Base-by-base conservation (phyloP, 2,113 vertebrate genomes). In the Cebidichthys violaceus region DNA sequence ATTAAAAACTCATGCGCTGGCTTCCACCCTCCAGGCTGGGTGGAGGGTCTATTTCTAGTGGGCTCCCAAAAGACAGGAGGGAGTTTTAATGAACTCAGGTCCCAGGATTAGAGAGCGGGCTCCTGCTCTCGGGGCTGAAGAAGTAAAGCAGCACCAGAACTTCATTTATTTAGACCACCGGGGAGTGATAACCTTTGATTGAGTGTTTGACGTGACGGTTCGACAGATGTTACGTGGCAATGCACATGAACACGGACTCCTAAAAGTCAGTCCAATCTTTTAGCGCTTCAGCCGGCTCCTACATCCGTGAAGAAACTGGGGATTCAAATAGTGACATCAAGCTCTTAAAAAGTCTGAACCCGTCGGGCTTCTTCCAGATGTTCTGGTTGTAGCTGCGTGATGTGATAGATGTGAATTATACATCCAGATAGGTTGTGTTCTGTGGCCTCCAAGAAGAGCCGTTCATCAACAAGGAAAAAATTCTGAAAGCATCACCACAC, bases 1-100 rank as follows among this genome's bases (percentile, higher is more conserved):
- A 90, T 93, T 88, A 93, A 92, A 91, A 91, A 91, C 88, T 83
- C 77, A 92, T 83, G 76, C 76, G 50, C 35, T 50, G 71, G 62
- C 74, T 77, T 87, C 68, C 62, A 82, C 72, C 66, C 70, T 76
- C 29, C 66, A 77, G 47, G 64, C 68, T 73, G 73, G 83, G 86
- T 79, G 75, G 76, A 89, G 71, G 67, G 81, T 85, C 86, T 90
- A 85, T 92, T 86, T 92, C 84, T 77, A 76, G 84, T 84, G 86
- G 75, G 43, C 22, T 86, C 84, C 70, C 75, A 62, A 24, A 73
- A 85, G 89, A 76, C 70, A 59, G 62, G 27, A 69, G 57, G n/a
- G 75, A 85, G 57, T 88, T 93, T 89, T 90, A 93, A 93, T 92
- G 87, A 92, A 87, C 66, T 83, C 55, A 64, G 73, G 83, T 85